Evolutionary conservation across 2,888 invertebrate species (phyloP).

Genomic region (Eulithis prunata): DNA sequence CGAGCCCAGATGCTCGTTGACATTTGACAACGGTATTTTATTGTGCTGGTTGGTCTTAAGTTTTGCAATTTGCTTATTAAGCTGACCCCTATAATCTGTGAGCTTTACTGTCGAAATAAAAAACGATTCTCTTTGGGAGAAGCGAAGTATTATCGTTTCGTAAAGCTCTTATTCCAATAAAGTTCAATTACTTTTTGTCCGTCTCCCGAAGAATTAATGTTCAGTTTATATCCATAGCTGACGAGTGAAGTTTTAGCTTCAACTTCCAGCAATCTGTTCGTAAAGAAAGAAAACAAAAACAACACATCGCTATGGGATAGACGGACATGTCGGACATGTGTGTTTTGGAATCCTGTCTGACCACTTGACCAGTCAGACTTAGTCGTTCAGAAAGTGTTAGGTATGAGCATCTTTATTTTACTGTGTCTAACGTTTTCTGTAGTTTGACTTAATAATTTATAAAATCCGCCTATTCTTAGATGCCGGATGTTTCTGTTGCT

Average conservation of each 20-base stretch:
- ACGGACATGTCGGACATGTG: background rate
- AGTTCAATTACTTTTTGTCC: background rate
- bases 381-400: conserved; percentile 32
- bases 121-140: conserved; percentile 1
- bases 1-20: conserved; percentile 29
- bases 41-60: conserved; percentile 22
- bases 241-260: background rate
- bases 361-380: conserved; percentile 45
- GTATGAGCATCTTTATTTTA: conserved; percentile 6
- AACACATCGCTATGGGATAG: conserved; percentile 17
- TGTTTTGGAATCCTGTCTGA: conserved; percentile 48
- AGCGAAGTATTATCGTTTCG: conserved; percentile 1
- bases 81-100: conserved; percentile 24
- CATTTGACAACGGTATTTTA: conserved; percentile 37
- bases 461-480: no score
- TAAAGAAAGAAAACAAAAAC: conserved; percentile 20
- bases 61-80: conserved; percentile 30
- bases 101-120: conserved; percentile 23
- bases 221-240: background rate
- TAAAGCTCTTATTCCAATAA: background rate
- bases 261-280: background rate
- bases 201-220: background rate
- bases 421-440: background rate
- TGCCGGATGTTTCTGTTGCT: no score
- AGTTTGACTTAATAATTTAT: no score